Conservation (phyloP, 2,888 invertebrate genomes). For the Tricholauxania praeusta region DNA sequence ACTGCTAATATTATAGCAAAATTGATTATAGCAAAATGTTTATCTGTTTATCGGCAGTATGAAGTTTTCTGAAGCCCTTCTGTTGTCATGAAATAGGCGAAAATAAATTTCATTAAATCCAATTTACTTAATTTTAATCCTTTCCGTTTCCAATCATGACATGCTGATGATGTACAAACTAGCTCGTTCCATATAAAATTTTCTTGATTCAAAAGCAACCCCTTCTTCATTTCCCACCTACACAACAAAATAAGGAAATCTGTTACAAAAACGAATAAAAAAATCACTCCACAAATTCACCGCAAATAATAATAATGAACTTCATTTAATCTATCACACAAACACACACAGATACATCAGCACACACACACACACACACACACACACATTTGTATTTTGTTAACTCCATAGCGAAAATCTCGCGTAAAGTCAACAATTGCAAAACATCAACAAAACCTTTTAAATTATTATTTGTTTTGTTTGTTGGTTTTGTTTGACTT, state of each 20-base stretch:
- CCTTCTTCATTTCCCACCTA: not conserved
- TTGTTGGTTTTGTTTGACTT: slow-evolving; percentile 52
- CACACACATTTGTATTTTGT: slow-evolving; percentile 28
- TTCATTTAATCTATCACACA: slow-evolving; percentile 28
- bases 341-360: slow-evolving; percentile 10
- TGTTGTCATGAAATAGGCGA: not conserved
- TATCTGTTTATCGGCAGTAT: no score
- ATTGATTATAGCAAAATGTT: no score
- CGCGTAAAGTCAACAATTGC: slow-evolving; percentile 63
- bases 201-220: slow-evolving; percentile 25
- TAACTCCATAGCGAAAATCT: slow-evolving; percentile 45
- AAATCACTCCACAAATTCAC: slow-evolving; percentile 52
- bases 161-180: slow-evolving; percentile 32
- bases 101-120: slow-evolving; percentile 45
- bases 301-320: slow-evolving; percentile 64
- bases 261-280: slow-evolving; percentile 18
- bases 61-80: no score
- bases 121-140: slow-evolving; percentile 68
- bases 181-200: slow-evolving; percentile 44
- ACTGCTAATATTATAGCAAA: no score
- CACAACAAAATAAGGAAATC: no score
- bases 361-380: not conserved
- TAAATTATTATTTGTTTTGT: slow-evolving; percentile 52
- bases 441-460: slow-evolving; percentile 49
- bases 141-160: slow-evolving; percentile 66